Evolutionary conservation across 2,888 invertebrate species (phyloP).

Genomic region (Clistopyga incitator): DNA sequence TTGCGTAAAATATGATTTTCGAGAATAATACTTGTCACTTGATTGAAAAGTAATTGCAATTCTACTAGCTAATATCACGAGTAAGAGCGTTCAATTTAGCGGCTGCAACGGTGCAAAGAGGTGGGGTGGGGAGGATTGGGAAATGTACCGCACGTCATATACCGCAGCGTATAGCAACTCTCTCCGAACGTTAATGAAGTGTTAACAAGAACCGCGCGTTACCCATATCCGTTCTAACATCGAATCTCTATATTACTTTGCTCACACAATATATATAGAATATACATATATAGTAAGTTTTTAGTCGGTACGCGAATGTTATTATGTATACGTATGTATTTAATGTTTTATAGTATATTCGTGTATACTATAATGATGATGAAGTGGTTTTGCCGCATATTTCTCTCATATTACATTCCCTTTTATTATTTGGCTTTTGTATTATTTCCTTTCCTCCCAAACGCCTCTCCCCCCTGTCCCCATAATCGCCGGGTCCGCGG

Average conservation of each 20-base stretch:
- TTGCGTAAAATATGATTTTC: too few relatives aligned
- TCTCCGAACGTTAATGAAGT: conserved; percentile 58
- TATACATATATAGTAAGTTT: conserved; percentile 54
- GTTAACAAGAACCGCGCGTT: conserved; percentile 62
- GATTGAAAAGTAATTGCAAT: neutral
- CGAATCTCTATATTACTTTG: conserved; percentile 57
- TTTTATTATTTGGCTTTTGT: conserved; percentile 9
- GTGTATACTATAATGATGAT: conserved; percentile 54
- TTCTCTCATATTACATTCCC: neutral
- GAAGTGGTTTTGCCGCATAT: conserved; percentile 51
- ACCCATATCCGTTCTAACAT: conserved; percentile 67
- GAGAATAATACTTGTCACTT: too few relatives aligned
- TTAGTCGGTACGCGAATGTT: conserved; percentile 40
- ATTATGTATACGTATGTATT: conserved; percentile 48
- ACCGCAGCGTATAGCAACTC: conserved; percentile 27
- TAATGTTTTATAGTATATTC: conserved; percentile 26
- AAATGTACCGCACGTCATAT: neutral
- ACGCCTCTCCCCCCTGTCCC: neutral
- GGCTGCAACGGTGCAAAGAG: too few relatives aligned
- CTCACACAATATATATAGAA: conserved; percentile 56
- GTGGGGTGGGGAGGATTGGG: conserved; percentile 17
- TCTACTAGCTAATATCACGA: neutral
- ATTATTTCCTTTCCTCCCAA: too few relatives aligned
- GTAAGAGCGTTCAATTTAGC: neutral
- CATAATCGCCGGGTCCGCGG: conserved; percentile 52